A percentile compares a stretch with the other conserved stretches of the same genome.
Evolutionary conservation across 2,113 vertebrate genomes (phyloP).

Genomic region (Monarcha castaneiventris): DNA sequence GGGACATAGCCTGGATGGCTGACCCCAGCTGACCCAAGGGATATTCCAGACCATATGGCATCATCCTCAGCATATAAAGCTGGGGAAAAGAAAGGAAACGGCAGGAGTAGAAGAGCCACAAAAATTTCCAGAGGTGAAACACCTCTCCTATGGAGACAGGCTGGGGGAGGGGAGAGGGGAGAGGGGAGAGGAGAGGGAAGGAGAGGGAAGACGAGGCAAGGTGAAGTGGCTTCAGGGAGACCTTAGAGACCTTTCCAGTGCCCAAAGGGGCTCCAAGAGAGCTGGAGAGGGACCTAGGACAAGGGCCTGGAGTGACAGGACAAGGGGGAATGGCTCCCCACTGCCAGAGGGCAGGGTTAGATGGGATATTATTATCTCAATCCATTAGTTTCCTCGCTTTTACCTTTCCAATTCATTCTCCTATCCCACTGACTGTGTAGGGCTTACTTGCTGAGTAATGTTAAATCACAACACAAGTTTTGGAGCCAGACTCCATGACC

Average conservation of each 20-base stretch:
- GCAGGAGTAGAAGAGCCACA: neutral
- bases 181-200: neutral
- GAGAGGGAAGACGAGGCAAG: neutral
- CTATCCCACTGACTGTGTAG: neutral
- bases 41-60: neutral
- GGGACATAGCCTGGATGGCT: neutral
- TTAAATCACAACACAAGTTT: neutral
- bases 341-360: neutral
- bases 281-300: neutral
- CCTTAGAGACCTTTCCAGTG: neutral
- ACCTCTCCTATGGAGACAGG: neutral
- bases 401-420: neutral
- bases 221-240: accelerated
- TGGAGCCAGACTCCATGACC: neutral
- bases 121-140: neutral
- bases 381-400: neutral
- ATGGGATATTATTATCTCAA: neutral
- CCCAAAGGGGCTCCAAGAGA: neutral
- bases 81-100: neutral
- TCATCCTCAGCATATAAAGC: neutral
- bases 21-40: neutral
- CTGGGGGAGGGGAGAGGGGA: neutral
- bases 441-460: neutral
- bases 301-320: neutral
- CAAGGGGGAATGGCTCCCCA: neutral